Evolutionary conservation across 2,888 invertebrate species (phyloP).

Genomic region (Tillus elongatus): DNA sequence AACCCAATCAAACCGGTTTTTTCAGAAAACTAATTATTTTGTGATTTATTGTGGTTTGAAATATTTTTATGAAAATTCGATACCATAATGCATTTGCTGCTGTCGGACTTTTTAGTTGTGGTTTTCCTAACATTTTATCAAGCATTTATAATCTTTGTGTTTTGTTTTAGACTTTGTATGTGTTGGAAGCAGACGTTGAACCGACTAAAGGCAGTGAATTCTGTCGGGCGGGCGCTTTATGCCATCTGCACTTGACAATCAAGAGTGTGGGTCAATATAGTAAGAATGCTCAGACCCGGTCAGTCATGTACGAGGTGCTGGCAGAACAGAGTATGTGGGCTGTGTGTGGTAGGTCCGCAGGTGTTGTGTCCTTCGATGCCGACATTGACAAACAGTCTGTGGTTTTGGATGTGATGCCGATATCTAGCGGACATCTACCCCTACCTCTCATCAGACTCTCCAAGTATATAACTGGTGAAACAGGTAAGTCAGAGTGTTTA

Average conservation of each 20-base stretch:
- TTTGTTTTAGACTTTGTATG: slow-evolving; percentile 71
- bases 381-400: slow-evolving; percentile 56
- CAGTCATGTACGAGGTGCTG: slow-evolving; percentile 87
- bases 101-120: neutral
- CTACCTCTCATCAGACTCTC: slow-evolving; percentile 80
- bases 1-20: too few species aligned
- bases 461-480: slow-evolving; percentile 75
- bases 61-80: too few species aligned
- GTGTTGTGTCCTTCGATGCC: slow-evolving; percentile 47
- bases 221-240: slow-evolving; percentile 81
- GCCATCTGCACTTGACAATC: slow-evolving; percentile 69
- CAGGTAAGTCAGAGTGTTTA: neutral
- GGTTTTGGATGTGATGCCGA: slow-evolving; percentile 82
- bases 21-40: slow-evolving; percentile 20
- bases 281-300: slow-evolving; percentile 35
- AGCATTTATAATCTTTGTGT: too few species aligned
- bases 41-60: too few species aligned
- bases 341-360: slow-evolving; percentile 82
- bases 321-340: slow-evolving; percentile 92
- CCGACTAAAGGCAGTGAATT: slow-evolving; percentile 73
- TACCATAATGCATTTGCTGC: too few species aligned
- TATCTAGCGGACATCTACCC: slow-evolving; percentile 83
- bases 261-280: slow-evolving; percentile 36
- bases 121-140: neutral
- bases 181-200: slow-evolving; percentile 68